Conservation (phyloP, 2,888 invertebrate genomes). For the Leptopilina syphax region DNA sequence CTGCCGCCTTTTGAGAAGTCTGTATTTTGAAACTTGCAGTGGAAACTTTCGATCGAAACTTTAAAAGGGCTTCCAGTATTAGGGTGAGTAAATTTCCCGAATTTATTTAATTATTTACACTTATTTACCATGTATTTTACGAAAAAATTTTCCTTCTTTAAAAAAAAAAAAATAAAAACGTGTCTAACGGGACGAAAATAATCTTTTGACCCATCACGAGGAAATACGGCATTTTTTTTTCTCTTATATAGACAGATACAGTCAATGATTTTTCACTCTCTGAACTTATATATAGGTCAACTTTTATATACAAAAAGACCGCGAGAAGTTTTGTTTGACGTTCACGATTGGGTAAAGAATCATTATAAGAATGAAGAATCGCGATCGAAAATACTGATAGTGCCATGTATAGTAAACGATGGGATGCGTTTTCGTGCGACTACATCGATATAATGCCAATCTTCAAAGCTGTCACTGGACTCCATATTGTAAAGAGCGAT, state of each 20-base stretch:
- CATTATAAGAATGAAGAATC: slow-evolving; percentile 35
- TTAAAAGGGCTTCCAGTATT: too few species aligned
- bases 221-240: background rate
- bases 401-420: slow-evolving; percentile 36
- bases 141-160: too few species aligned
- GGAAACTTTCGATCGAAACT: too few species aligned
- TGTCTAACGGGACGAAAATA: too few species aligned
- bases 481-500: slow-evolving; percentile 35
- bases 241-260: background rate
- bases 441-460: slow-evolving; percentile 35
- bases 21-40: too few species aligned
- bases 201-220: slow-evolving; percentile 14
- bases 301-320: background rate
- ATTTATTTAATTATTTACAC: too few species aligned
- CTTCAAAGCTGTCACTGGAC: slow-evolving; percentile 40
- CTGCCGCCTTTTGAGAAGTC: too few species aligned
- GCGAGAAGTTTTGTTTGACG: slow-evolving; percentile 24
- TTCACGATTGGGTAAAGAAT: slow-evolving; percentile 31
- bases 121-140: too few species aligned
- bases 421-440: slow-evolving; percentile 38
- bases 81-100: too few species aligned
- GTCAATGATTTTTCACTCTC: background rate
- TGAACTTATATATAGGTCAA: slow-evolving; percentile 13
- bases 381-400: slow-evolving; percentile 36
- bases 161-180: too few species aligned